Evolutionary conservation across 2,113 vertebrate genomes (phyloP), one percentile per base, ranked within the genome.

Genomic region (Engystomops pustulosus): DNA sequence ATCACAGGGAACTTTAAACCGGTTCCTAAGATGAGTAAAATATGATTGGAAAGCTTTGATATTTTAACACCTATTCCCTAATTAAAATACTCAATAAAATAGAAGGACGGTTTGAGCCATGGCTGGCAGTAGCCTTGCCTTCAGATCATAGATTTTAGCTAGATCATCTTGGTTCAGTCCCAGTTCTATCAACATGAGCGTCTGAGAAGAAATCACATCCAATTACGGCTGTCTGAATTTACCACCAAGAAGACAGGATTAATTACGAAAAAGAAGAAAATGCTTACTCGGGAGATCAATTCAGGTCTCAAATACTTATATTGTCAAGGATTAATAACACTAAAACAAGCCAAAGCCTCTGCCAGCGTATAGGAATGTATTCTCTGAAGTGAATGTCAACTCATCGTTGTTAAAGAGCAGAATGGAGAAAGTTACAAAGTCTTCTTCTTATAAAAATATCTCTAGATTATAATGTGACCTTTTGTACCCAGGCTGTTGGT

Each of bases 191-290:
- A 71, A 84, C 86, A 78, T 17, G 85, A 78, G 0, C 27, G 44
- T 79, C 75, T 86, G 86, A 75, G 88, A 71, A 10, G 8, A 68
- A 85, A 65, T 88, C 88, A 81, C 86, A 88, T 87, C 88, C 77
- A 30, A 83, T 89, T 85, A 90, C 90, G 75, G 51, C 14, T 71
- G 49, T 86, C 81, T 27, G 87, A 87, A 91, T 90, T 89, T 89
- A 92, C 91, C 72, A 27, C 55, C 51, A 34, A 74, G 88, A 72
- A n/a, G 89, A 85, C 88, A 34, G 89, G 86, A 92, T 91, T 92
- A 90, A 92, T 90, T 90, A 90, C 55, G 84, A 76, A 75, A 67
- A 20, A 67, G 17, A 86, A 87, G 79, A 83, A 92, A 87, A 85
- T 3, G 89, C 90, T 89, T 85, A 83, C 81, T 9, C 2, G 68